A percentile compares a stretch with the other conserved stretches of the same genome.
phyloP scores from a whole-genome alignment of 2,113 vertebrate genomes.

The Megaceryle torquata region DNA sequence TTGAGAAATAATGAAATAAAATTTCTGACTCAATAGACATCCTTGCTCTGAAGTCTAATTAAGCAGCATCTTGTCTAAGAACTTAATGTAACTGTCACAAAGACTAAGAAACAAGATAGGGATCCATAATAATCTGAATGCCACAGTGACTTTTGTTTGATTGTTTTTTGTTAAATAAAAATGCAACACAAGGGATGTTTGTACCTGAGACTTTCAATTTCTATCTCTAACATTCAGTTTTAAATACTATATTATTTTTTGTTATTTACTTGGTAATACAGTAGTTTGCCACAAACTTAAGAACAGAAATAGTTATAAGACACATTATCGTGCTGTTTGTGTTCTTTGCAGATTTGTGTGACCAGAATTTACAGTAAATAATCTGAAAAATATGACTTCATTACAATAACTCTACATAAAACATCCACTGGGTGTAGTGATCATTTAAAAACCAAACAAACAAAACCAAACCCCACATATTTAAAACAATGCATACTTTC shows the following conservation, averaged over 20 bases:
- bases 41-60: not conserved
- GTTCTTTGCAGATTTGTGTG: not conserved
- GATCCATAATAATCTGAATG: not conserved
- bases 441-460: not conserved
- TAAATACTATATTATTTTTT: not conserved
- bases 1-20: not conserved
- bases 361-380: not conserved
- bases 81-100: not conserved
- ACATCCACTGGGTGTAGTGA: not conserved
- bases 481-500: not conserved
- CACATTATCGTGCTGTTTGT: not conserved
- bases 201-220: not conserved
- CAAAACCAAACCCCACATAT: not conserved
- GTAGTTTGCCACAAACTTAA: not conserved
- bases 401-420: not conserved
- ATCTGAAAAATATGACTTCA: not conserved
- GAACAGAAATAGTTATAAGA: not conserved
- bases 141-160: fast-evolving
- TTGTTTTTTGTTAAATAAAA: not conserved
- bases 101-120: not conserved
- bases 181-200: not conserved
- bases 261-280: not conserved
- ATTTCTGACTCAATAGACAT: not conserved
- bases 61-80: not conserved
- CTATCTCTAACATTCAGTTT: not conserved